Evolutionary conservation across 2,797 vertebrate species (phyloP).

Genomic region (Notamacropus eugenii): DNA sequence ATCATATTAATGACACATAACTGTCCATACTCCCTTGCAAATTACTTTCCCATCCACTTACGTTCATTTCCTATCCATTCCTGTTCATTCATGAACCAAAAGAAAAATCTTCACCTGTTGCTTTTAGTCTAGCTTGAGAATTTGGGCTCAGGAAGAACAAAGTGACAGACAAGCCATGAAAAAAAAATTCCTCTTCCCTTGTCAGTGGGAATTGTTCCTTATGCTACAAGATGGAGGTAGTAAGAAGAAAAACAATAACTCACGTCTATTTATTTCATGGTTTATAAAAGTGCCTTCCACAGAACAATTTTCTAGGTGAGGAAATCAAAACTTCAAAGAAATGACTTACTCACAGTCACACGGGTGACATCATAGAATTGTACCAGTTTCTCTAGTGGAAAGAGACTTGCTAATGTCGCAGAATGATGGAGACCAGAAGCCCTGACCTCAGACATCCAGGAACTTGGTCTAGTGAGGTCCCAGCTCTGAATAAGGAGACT

Average conservation of each 20-base stretch:
- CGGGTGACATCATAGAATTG: not conserved
- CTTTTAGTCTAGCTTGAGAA: not conserved
- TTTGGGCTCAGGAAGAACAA: not conserved
- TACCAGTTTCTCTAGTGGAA: not conserved
- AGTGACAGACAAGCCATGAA: not conserved
- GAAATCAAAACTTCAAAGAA: not conserved
- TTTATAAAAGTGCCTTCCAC: not conserved
- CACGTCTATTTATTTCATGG: not conserved
- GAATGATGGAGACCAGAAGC: not conserved
- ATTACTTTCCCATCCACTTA: not conserved
- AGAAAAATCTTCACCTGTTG: not conserved
- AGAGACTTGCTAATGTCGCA: not conserved
- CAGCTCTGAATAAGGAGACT: not conserved
- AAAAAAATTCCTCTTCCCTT: not conserved
- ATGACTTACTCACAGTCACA: not conserved
- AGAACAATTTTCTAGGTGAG: not conserved
- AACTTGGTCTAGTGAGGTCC: not conserved
- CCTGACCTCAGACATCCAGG: not conserved
- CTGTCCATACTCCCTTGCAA: not conserved
- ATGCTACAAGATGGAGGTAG: not conserved
- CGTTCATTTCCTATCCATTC: not conserved
- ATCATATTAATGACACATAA: not conserved
- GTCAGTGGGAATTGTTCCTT: not conserved
- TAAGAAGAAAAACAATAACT: not conserved
- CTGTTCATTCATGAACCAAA: not conserved